phyloP scores from a whole-genome alignment of 2,888 invertebrate species.

The Creontiades dilutus region DNA sequence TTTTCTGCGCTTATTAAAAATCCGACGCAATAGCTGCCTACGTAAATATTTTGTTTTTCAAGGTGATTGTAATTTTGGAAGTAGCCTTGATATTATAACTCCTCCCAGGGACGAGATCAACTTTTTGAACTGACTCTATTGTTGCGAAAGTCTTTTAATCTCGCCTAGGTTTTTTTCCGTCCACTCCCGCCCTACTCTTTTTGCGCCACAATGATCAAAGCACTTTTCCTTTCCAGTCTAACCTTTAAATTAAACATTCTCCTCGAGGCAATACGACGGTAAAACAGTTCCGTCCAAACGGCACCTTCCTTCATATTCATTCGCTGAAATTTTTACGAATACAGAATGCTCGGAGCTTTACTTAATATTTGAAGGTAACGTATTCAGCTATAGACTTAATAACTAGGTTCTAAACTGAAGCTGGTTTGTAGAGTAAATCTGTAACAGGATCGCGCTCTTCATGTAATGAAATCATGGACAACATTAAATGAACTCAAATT shows the following conservation, averaged over 20 bases:
- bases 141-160: conserved; percentile 37
- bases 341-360: neutral
- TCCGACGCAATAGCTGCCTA: neutral
- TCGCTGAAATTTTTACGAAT: neutral
- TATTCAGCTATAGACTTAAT: too few species aligned
- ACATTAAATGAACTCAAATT: too few species aligned
- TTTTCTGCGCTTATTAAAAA: too few species aligned
- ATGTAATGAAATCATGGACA: too few species aligned
- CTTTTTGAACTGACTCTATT: neutral
- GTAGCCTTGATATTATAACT: neutral
- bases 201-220: conserved; percentile 35
- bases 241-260: conserved; percentile 39
- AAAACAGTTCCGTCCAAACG: neutral
- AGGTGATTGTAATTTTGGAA: neutral
- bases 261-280: conserved; percentile 13
- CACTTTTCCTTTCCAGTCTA: conserved; percentile 22
- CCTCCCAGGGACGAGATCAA: neutral
- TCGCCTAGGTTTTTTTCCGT: conserved; percentile 19
- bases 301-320: conserved; percentile 8
- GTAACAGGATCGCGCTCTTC: too few species aligned
- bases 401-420: too few species aligned
- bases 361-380: too few species aligned
- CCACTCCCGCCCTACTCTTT: neutral
- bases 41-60: neutral
- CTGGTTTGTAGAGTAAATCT: too few species aligned